Evolutionary conservation across 2,888 invertebrate species (phyloP).

Genomic region (Proisotoma minuta): DNA sequence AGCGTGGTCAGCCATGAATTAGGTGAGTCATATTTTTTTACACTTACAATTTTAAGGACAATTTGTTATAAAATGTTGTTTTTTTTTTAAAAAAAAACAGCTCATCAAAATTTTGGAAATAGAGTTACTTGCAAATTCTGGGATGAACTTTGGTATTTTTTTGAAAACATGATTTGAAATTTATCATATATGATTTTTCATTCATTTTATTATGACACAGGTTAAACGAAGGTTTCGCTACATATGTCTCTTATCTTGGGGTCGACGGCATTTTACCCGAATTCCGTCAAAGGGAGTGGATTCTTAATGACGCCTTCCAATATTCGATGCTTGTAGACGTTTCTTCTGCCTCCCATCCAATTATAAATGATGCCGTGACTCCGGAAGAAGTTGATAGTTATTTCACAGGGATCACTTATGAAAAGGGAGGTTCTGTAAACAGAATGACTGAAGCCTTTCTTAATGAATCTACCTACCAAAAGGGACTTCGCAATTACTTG

Average conservation of each 20-base stretch:
- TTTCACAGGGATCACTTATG: slow-evolving; percentile 33
- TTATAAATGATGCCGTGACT: slow-evolving; percentile 51
- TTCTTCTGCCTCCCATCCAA: slow-evolving; percentile 17
- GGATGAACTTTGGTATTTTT: slow-evolving; percentile 28
- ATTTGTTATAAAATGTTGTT: no score
- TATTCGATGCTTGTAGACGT: slow-evolving; percentile 27
- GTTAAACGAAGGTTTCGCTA: slow-evolving; percentile 12
- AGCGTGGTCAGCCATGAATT: background rate
- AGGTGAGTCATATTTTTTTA: no score
- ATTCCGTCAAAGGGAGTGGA: slow-evolving; percentile 11
- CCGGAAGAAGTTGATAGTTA: slow-evolving; percentile 48
- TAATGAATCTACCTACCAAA: slow-evolving; percentile 17
- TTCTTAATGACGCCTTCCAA: slow-evolving; percentile 23
- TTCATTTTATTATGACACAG: background rate
- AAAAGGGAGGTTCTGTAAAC: slow-evolving; percentile 28
- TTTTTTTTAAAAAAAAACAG: slow-evolving; percentile 6
- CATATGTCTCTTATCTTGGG: slow-evolving; percentile 25
- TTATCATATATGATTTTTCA: background rate
- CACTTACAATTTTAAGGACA: no score
- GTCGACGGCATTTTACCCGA: slow-evolving; percentile 22
- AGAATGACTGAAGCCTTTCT: slow-evolving; percentile 41
- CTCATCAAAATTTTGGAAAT: slow-evolving; percentile 31
- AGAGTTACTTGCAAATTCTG: slow-evolving; percentile 40
- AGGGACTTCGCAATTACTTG: slow-evolving; percentile 30
- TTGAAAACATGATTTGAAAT: background rate